Percentiles rank a stretch among this genome's conserved stretches.
phyloP scores from a whole-genome alignment of 2,888 invertebrate genomes.

The Proisotoma minuta region DNA sequence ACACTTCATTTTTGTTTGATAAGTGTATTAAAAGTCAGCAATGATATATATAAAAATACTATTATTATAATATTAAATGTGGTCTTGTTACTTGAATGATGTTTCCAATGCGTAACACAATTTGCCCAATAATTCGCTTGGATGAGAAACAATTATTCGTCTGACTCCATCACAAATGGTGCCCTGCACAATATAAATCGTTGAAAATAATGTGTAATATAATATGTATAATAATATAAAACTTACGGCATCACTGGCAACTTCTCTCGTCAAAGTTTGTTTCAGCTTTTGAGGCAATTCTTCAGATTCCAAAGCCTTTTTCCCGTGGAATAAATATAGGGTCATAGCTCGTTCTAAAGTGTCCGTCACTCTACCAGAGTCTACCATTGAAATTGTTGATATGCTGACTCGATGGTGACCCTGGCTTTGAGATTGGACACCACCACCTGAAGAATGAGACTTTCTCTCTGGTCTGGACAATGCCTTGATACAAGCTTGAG shows the following conservation, averaged over 20 bases:
- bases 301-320: not conserved
- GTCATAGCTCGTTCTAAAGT: not conserved
- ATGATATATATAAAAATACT: not conserved
- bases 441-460: not conserved
- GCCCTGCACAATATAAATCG: not conserved
- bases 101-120: slow-evolving; percentile 1
- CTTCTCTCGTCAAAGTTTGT: not conserved
- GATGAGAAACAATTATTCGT: not conserved
- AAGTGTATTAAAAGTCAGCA: not conserved
- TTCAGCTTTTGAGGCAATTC: not conserved
- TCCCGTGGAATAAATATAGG: slow-evolving; percentile 1
- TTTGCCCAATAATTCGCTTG: not conserved
- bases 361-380: not conserved
- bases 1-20: too few species aligned
- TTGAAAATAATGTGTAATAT: not conserved
- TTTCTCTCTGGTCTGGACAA: not conserved
- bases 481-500: not conserved
- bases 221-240: not conserved
- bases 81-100: not conserved
- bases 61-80: too few species aligned
- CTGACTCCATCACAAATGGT: slow-evolving; percentile 1
- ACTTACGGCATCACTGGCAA: slow-evolving; percentile 1
- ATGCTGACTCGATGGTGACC: too few species aligned
- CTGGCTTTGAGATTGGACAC: not conserved
- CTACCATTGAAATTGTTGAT: not conserved